Evolutionary conservation across 2,888 invertebrate species (phyloP), one percentile per base, ranked within the genome.

Genomic region (Unio pictorum): DNA sequence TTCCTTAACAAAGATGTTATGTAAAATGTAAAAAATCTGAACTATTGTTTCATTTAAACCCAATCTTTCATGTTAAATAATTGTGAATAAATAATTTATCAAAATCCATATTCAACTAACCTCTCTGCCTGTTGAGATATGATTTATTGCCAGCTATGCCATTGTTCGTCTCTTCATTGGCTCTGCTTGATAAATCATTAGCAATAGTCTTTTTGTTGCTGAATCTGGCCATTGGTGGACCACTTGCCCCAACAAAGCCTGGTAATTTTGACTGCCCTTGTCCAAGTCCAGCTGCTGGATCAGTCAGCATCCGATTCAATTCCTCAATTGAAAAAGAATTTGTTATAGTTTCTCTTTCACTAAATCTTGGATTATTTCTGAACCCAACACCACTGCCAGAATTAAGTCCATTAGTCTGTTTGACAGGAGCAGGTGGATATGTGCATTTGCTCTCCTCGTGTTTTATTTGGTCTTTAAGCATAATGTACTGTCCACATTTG

Each of bases 381-480:
- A 66, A 60, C 57, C 34, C 60, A 26, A 61, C 61, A 23, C 67
- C 58, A 58, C 54, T 68, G 4, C 66, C 66, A 45, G 28, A 61
- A 26, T 59, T 63, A 63, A 64, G 59, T 20, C 63, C 62, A 62
- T 66, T 68, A 18, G 59, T 55, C 11, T 34, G 75, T 78, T 81
- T 70, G 23, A 66, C 63, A 28, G 72, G 45, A 1, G 72, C 72
- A 30, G 71, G 74, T 6, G 85, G 82, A 61, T 79, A 85, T 30
- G 71, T 71, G 73, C 88, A 88, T 61, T 81, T 79, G 34, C 80
- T 93, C 23, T 78, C 80, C 20, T 93, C 93, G 85, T 94, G 94
- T 87, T 93, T 93, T 70, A 92, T 92, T 55, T 92, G 91, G 89
- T 94, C 93, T 87, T 93, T 93, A 84, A 93, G 91, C 93, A 94